Conservation (phyloP, 2,113 vertebrate species). For the Prunella fulvescens region DNA sequence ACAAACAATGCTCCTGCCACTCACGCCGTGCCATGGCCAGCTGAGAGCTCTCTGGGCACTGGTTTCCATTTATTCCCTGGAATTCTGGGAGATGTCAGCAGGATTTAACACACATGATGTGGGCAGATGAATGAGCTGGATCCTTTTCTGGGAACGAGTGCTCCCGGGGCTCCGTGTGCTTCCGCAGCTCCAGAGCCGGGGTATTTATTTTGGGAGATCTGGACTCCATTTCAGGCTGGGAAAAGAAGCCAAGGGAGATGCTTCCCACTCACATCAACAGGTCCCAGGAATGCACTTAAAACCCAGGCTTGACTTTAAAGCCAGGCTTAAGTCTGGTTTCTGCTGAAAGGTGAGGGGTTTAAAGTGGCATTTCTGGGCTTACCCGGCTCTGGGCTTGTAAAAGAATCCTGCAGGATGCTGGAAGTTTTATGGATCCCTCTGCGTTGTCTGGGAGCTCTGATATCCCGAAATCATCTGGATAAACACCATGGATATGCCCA, state of each 20-base stretch:
- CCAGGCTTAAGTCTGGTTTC: not conserved
- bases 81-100: constrained; percentile 28
- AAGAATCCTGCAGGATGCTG: not conserved
- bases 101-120: constrained; percentile 28
- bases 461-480: rapidly evolving
- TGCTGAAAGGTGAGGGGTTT: not conserved
- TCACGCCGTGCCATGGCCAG: not conserved
- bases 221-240: constrained; percentile 22
- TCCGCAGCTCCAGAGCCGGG: not conserved
- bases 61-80: constrained; percentile 34
- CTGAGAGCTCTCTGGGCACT: not conserved
- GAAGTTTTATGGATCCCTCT: not conserved
- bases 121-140: constrained; percentile 23
- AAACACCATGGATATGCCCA: rapidly evolving
- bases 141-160: not conserved
- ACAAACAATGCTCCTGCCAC: not conserved
- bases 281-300: constrained; percentile 4
- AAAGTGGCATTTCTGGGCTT: not conserved
- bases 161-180: not conserved
- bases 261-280: not conserved
- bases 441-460: not conserved
- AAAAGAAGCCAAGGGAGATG: not conserved
- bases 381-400: not conserved
- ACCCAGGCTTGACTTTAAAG: not conserved
- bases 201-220: constrained; percentile 34